Evolutionary conservation across 2,113 vertebrate genomes (phyloP).

Genomic region (Empidonax alnorum): DNA sequence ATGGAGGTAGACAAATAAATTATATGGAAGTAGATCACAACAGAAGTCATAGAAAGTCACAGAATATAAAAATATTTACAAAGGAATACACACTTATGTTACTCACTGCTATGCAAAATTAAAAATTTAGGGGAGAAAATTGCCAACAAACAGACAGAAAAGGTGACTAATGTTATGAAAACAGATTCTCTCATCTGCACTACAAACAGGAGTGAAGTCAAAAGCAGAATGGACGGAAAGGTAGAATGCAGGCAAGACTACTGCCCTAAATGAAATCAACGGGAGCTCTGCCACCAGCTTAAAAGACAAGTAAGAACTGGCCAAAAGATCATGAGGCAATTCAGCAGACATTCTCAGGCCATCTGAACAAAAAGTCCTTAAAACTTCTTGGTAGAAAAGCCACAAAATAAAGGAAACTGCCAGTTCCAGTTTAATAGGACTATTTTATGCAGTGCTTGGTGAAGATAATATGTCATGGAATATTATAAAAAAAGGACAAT

Average conservation of each 20-base stretch:
- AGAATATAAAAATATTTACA: not conserved
- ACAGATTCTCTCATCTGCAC: slow-evolving; percentile 4
- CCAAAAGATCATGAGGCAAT: slow-evolving; percentile 32
- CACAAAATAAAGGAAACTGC: slow-evolving; percentile 2
- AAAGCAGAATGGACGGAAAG: slow-evolving; percentile 10
- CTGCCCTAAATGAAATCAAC: not conserved
- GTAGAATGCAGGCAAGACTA: slow-evolving; percentile 1
- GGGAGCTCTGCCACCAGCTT: not conserved
- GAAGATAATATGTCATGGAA: not conserved
- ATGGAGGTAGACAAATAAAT: not conserved
- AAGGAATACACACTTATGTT: not conserved
- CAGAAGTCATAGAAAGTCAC: not conserved
- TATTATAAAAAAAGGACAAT: not conserved
- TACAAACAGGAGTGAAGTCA: slow-evolving; percentile 13
- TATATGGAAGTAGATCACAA: not conserved
- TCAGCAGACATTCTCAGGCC: slow-evolving; percentile 34
- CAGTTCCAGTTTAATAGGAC: not conserved
- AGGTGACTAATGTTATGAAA: not conserved
- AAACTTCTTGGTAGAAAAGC: not conserved
- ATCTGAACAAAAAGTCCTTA: slow-evolving; percentile 31
- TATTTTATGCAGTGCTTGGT: not conserved
- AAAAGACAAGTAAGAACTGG: not conserved
- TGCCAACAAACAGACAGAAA: not conserved
- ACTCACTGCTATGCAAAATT: not conserved
- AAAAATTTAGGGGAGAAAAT: not conserved